Evolutionary conservation across 2,888 invertebrate genomes (phyloP).

Genomic region (Nematopogon swammerdamellus): DNA sequence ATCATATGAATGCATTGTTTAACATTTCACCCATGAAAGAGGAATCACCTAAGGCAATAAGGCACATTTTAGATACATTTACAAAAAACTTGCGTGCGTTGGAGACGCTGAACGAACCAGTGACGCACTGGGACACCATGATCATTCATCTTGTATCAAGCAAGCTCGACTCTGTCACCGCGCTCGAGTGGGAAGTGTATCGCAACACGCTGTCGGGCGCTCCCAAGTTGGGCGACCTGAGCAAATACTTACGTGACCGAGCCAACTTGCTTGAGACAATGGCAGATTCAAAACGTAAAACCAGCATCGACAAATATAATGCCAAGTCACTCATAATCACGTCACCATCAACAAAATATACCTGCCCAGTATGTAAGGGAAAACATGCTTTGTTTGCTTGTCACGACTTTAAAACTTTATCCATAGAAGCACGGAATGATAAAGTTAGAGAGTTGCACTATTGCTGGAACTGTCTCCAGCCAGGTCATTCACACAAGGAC

Average conservation of each 20-base stretch:
- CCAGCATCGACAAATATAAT: too few relatives aligned
- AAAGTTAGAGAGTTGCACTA: slow-evolving; percentile 4
- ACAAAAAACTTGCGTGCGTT: slow-evolving; percentile 1
- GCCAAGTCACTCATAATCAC: neutral
- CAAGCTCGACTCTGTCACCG: neutral
- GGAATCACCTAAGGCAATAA: neutral
- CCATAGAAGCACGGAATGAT: slow-evolving; percentile 1
- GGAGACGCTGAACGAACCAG: neutral
- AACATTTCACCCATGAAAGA: neutral
- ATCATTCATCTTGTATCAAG: neutral
- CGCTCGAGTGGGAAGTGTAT: neutral
- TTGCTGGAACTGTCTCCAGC: slow-evolving; percentile 6
- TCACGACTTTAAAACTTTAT: slow-evolving; percentile 3
- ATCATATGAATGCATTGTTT: neutral
- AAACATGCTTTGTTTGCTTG: slow-evolving; percentile 6
- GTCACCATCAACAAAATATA: neutral
- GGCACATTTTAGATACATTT: too few relatives aligned
- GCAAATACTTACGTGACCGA: neutral
- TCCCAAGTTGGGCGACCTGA: neutral
- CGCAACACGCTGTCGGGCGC: neutral
- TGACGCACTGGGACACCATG: neutral
- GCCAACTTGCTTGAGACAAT: too few relatives aligned
- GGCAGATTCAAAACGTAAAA: neutral
- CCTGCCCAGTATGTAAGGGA: slow-evolving; percentile 4
- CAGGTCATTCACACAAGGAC: slow-evolving; percentile 4